Evolutionary conservation across 2,797 vertebrate genomes (phyloP).

Genomic region (Oophaga sylvatica): DNA sequence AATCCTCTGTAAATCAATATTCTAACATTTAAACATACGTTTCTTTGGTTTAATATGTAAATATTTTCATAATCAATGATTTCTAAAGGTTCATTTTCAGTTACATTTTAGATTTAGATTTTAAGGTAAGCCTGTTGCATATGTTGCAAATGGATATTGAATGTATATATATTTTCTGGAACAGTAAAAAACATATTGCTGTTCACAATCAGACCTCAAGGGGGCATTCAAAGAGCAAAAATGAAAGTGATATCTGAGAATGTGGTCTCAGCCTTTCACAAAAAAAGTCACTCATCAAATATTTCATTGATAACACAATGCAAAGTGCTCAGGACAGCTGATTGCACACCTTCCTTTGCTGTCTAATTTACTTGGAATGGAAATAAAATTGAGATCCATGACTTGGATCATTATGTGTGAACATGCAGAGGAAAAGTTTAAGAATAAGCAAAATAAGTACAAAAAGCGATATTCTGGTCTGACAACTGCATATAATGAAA

Average conservation of each 20-base stretch:
- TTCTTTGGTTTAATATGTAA: background rate
- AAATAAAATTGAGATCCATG: slow-evolving; percentile 52
- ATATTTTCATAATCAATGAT: background rate
- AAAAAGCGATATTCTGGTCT: background rate
- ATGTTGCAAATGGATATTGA: background rate
- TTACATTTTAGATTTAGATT: background rate
- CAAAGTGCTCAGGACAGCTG: slow-evolving; percentile 44
- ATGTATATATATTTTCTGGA: too few relatives aligned
- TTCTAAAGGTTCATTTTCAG: background rate
- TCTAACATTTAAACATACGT: background rate
- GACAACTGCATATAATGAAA: too few relatives aligned
- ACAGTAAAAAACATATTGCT: background rate
- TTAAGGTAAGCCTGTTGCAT: background rate
- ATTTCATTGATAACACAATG: slow-evolving; percentile 46
- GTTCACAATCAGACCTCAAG: slow-evolving; percentile 41
- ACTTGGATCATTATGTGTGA: slow-evolving; percentile 38
- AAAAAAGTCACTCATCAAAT: slow-evolving; percentile 45
- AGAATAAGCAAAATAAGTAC: background rate
- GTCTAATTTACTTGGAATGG: slow-evolving; percentile 44
- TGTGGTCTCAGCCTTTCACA: background rate
- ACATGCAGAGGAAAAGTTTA: slow-evolving; percentile 2
- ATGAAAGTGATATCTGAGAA: background rate
- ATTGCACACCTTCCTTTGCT: slow-evolving; percentile 46
- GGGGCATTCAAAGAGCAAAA: slow-evolving; percentile 52
- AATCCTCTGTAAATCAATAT: background rate